A percentile compares a stretch with the other conserved stretches of the same genome.
Evolutionary conservation across 2,888 invertebrate species (phyloP).

Genomic region (Lasioglossum vierecki): DNA sequence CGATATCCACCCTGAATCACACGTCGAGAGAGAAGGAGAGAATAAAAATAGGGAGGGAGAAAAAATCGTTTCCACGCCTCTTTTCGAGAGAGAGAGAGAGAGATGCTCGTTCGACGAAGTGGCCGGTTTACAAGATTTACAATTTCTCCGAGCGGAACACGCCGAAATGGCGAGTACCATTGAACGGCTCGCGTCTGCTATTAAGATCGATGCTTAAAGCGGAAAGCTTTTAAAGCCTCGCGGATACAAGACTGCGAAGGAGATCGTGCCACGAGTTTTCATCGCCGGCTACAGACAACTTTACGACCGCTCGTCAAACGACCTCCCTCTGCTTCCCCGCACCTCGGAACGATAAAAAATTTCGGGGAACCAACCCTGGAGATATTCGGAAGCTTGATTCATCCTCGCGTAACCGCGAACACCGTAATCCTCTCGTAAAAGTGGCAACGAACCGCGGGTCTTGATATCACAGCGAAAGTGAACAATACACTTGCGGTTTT

Average conservation of each 20-base stretch:
- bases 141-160: slow-evolving; percentile 27
- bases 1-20: slow-evolving; percentile 4
- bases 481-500: background rate
- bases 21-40: background rate
- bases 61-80: background rate
- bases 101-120: slow-evolving; percentile 9
- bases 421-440: background rate
- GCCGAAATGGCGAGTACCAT: slow-evolving; percentile 22
- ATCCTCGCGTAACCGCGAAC: background rate
- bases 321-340: slow-evolving; percentile 18
- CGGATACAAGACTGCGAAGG: background rate
- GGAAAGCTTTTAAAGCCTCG: slow-evolving; percentile 43
- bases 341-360: slow-evolving; percentile 23
- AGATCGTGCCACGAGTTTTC: slow-evolving; percentile 10
- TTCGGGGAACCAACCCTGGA: background rate
- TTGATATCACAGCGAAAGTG: background rate
- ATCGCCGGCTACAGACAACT: slow-evolving; percentile 45
- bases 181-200: slow-evolving; percentile 34
- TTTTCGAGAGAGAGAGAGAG: background rate
- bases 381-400: background rate
- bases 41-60: background rate
- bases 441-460: background rate
- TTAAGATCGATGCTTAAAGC: slow-evolving; percentile 46
- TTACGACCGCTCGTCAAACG: slow-evolving; percentile 39
- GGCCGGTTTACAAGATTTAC: slow-evolving; percentile 23